A percentile compares a stretch with the other conserved stretches of the same genome.
Evolutionary conservation across 2,113 vertebrate species (phyloP).

Genomic region (Cavia porcellus): DNA sequence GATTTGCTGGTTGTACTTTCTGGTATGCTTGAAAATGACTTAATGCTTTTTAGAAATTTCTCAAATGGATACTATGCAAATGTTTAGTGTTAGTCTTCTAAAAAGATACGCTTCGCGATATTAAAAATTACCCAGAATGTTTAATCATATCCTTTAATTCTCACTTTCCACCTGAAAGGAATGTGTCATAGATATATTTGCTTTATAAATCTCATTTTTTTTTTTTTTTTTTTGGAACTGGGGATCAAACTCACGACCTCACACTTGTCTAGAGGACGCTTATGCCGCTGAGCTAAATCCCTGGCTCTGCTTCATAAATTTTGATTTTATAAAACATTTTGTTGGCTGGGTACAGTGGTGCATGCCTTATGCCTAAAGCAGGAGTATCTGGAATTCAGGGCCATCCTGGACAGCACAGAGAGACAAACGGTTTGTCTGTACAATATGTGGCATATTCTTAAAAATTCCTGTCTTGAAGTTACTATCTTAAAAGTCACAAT

Average conservation of each 20-base stretch:
- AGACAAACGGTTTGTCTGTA: not conserved
- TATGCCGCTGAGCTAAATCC: too few relatives aligned
- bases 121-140: not conserved
- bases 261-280: too few relatives aligned
- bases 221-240: too few relatives aligned
- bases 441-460: not conserved
- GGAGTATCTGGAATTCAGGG: not conserved
- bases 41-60: not conserved
- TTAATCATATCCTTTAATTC: not conserved
- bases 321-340: constrained; percentile 32
- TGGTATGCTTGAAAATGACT: not conserved
- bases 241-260: too few relatives aligned
- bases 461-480: not conserved
- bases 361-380: not conserved
- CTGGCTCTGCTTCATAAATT: not conserved
- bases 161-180: not conserved
- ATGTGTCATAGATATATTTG: not conserved
- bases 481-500: not conserved
- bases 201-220: too few relatives aligned
- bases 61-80: not conserved
- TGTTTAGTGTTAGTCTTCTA: not conserved
- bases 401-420: not conserved
- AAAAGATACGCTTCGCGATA: not conserved
- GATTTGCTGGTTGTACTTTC: not conserved
- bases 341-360: not conserved